Conservation (phyloP, 1,140 invertebrate species). For the Capitella teleta region DNA sequence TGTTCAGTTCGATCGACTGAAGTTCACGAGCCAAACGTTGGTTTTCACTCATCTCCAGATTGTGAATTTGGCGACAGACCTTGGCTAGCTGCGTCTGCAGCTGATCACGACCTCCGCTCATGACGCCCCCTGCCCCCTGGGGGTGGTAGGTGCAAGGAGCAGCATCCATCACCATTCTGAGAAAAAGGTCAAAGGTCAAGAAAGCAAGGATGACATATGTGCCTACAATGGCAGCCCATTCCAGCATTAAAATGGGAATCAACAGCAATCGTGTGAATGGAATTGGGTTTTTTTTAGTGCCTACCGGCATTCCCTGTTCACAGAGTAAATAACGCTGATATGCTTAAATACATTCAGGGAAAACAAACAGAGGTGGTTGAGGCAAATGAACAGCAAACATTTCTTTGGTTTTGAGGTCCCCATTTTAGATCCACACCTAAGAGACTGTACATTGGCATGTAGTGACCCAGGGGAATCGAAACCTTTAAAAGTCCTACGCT, state of each 20-base stretch:
- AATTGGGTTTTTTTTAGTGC: no score
- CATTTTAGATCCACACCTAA: no score
- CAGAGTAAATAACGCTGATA: no score
- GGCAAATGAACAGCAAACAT: no score
- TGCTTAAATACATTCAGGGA: no score
- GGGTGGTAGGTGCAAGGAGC: background rate
- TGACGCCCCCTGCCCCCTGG: background rate
- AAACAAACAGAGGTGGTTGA: no score
- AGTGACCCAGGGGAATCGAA: no score
- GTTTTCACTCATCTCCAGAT: background rate
- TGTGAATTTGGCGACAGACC: background rate
- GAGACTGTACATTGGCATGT: no score
- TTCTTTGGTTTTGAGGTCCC: no score
- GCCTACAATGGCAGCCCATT: background rate
- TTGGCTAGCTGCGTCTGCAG: background rate
- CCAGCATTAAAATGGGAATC: background rate
- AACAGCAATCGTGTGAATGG: background rate
- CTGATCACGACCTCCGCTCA: background rate
- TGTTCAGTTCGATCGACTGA: background rate
- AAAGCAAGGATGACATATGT: background rate
- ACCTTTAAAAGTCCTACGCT: no score
- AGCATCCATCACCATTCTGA: background rate
- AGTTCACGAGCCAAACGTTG: background rate
- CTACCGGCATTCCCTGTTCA: no score
- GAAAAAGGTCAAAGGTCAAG: background rate